These are phyloP conservation scores for Drosophila seclusa DNA, from an alignment of 2,888 invertebrate species.

Conservation along the genomic window DNA sequence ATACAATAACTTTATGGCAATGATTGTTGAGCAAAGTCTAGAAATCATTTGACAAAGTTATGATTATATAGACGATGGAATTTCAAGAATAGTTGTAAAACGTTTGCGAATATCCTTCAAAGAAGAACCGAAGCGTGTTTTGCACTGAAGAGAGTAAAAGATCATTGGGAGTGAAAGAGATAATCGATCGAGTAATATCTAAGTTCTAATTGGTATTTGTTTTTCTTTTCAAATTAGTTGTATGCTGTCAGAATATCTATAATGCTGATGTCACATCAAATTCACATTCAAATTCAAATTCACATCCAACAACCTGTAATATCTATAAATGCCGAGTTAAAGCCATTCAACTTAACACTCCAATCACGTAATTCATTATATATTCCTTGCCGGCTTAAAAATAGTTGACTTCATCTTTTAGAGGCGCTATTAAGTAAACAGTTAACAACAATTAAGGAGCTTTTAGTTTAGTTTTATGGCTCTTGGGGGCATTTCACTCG, in stretches of 20 bases:
- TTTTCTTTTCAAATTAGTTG: background rate
- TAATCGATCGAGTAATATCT: background rate
- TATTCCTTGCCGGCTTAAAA: conserved; percentile 35
- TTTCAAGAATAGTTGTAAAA: background rate
- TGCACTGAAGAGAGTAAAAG: background rate
- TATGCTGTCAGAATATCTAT: background rate
- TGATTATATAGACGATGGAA: background rate
- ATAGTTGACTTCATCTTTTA: conserved; percentile 1
- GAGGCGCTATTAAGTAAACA: background rate
- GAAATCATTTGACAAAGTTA: background rate
- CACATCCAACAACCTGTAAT: background rate
- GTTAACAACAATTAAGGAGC: background rate
- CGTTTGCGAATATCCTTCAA: conserved; percentile 1
- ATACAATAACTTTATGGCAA: background rate
- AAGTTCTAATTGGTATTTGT: background rate
- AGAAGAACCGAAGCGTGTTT: background rate
- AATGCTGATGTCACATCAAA: conserved; percentile 31
- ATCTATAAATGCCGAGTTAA: conserved; percentile 5
- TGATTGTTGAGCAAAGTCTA: conserved; percentile 2
- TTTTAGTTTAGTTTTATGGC: background rate
- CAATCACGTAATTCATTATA: conserved; percentile 47
- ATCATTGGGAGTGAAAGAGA: no score
- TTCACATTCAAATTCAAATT: conserved; percentile 1
- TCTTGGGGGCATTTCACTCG: background rate
- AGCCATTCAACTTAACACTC: conserved; percentile 7